Evolutionary conservation across 2,888 invertebrate species (phyloP).

Genomic region (Neuroscelio doddi): DNA sequence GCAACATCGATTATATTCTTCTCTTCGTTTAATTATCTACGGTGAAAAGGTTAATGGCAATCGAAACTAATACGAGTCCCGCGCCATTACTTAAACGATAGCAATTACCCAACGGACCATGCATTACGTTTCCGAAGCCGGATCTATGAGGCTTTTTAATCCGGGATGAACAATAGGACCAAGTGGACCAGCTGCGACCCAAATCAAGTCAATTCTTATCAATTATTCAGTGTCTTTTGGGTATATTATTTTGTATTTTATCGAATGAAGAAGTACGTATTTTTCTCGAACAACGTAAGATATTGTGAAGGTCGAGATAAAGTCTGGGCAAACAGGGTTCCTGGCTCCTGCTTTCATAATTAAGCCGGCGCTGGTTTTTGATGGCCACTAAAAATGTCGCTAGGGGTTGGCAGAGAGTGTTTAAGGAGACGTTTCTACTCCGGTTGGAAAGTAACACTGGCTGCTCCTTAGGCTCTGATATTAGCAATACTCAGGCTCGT

Average conservation of each 20-base stretch:
- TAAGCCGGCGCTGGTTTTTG: constrained; percentile 69
- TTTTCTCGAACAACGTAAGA: no score
- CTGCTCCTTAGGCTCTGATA: constrained; percentile 61
- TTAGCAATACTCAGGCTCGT: constrained; percentile 70
- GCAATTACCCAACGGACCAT: constrained; percentile 20
- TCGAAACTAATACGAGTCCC: constrained; percentile 50
- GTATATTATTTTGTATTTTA: no score
- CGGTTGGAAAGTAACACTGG: constrained; percentile 43
- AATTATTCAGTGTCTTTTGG: no score
- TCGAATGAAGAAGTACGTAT: no score
- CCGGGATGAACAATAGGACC: constrained; percentile 10
- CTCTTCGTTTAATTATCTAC: constrained; percentile 58
- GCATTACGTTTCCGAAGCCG: constrained; percentile 24
- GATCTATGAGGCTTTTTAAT: constrained; percentile 13
- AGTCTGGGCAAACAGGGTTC: constrained; percentile 38
- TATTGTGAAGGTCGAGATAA: no score
- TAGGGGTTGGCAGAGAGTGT: constrained; percentile 63
- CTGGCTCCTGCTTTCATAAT: constrained; percentile 63
- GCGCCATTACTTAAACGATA: constrained; percentile 27
- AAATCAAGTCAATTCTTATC: constrained; percentile 10
- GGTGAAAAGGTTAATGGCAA: constrained; percentile 59
- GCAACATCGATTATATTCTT: constrained; percentile 28
- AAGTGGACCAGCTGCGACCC: constrained; percentile 1
- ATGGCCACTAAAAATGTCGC: constrained; percentile 72
- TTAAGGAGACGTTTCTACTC: constrained; percentile 59